phyloP scores from a whole-genome alignment of 2,888 invertebrate species.

The Branchellion lobata region DNA sequence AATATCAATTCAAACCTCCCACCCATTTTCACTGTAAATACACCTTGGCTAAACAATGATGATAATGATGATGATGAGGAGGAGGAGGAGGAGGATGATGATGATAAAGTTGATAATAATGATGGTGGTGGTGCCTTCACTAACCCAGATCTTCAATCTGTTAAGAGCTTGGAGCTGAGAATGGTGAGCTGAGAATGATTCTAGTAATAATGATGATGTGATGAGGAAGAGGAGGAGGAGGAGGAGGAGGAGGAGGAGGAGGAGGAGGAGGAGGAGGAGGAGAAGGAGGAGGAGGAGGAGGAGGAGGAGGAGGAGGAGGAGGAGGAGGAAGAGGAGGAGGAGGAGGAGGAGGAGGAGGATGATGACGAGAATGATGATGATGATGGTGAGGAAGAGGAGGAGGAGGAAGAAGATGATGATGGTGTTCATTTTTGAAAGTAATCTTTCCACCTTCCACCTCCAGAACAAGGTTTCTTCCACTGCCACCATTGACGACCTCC shows the following conservation, averaged over 20 bases:
- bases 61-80: background rate
- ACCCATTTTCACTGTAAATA: background rate
- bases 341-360: too few species aligned
- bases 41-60: background rate
- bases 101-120: background rate
- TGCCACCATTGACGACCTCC: background rate
- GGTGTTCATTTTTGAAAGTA: too few species aligned
- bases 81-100: background rate
- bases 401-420: too few species aligned
- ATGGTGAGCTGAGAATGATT: background rate
- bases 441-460: too few species aligned
- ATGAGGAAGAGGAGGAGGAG: background rate
- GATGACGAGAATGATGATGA: too few species aligned
- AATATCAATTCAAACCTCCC: background rate
- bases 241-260: conserved; percentile 15
- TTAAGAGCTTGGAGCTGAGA: conserved; percentile 1
- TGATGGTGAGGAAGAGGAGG: too few species aligned
- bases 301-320: background rate
- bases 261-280: conserved; percentile 28
- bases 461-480: conserved; percentile 6
- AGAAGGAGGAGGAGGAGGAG: conserved; percentile 6
- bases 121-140: background rate
- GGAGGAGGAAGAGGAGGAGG: background rate
- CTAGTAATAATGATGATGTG: background rate
- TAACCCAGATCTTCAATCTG: background rate